Evolutionary conservation across 1,140 invertebrate genomes (phyloP).

Genomic region (Aethina tumida): DNA sequence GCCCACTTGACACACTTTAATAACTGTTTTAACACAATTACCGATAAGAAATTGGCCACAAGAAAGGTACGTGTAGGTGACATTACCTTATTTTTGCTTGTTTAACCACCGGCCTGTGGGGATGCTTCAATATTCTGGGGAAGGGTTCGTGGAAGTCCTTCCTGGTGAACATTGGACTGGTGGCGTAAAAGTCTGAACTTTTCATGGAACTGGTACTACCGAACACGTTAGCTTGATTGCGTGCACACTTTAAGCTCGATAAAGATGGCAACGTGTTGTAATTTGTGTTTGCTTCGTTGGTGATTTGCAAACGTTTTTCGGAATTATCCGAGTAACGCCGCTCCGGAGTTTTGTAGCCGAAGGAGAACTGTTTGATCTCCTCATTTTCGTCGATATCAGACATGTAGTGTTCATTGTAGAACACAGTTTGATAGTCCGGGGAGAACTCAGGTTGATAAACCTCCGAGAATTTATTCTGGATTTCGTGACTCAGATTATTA

Average conservation of each 20-base stretch:
- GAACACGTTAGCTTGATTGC: constrained; percentile 4
- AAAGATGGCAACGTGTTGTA: constrained; percentile 15
- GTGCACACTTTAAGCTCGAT: neutral
- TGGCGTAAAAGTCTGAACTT: constrained; percentile 28
- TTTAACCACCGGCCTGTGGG: constrained; percentile 30
- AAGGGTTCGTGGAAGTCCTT: too few species aligned
- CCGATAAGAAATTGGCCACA: too few species aligned
- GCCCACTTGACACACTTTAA: too few species aligned
- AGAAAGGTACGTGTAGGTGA: constrained; percentile 10
- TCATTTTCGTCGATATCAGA: constrained; percentile 35
- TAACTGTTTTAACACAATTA: too few species aligned
- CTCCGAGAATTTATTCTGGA: constrained; percentile 22
- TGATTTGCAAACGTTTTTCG: constrained; percentile 5
- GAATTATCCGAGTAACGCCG: constrained; percentile 19
- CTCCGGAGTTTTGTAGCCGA: constrained; percentile 23
- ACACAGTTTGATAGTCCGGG: constrained; percentile 26
- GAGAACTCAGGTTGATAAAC: constrained; percentile 10
- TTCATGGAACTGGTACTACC: constrained; percentile 29
- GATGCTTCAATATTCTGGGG: constrained; percentile 30
- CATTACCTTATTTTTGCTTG: constrained; percentile 32
- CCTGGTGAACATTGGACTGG: constrained; percentile 17
- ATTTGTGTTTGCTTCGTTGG: constrained; percentile 3
- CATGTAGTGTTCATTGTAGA: constrained; percentile 33
- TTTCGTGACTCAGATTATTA: constrained; percentile 22
- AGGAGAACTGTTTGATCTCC: constrained; percentile 30